A percentile compares a stretch with the other conserved stretches of the same genome.
These are phyloP conservation scores for Pseudoatta argentina DNA, from an alignment of 1,140 invertebrate genomes.

Conservation along the genomic window DNA sequence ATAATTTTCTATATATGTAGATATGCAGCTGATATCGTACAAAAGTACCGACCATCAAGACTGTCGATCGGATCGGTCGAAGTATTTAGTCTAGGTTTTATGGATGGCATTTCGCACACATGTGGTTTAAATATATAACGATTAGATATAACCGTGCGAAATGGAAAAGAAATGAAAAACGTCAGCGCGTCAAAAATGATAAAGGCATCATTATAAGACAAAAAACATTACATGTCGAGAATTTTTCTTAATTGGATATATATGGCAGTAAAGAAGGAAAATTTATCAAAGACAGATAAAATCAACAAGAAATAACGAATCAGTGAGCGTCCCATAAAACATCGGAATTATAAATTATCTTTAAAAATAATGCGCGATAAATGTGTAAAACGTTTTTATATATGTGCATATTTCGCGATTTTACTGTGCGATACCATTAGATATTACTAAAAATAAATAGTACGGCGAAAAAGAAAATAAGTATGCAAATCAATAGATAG, in stretches of 20 bases:
- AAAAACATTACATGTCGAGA: not conserved
- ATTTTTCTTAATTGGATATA: not conserved
- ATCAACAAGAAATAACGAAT: slow-evolving; percentile 3
- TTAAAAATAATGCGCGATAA: slow-evolving; percentile 25
- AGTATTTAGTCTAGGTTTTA: slow-evolving; percentile 36
- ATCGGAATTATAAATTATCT: slow-evolving; percentile 35
- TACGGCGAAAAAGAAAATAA: slow-evolving; percentile 31
- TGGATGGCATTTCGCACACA: not conserved
- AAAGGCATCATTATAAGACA: not conserved
- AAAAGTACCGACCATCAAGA: not conserved
- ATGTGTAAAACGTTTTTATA: slow-evolving; percentile 39
- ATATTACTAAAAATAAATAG: slow-evolving; percentile 55
- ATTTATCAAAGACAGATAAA: not conserved
- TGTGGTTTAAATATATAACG: slow-evolving; percentile 27
- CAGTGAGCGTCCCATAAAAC: not conserved
- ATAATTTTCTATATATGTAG: not conserved
- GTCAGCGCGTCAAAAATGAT: no score
- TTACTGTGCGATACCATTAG: slow-evolving; percentile 40
- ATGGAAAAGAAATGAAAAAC: not conserved
- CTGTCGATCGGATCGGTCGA: not conserved
- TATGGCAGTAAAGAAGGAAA: not conserved
- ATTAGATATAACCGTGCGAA: slow-evolving; percentile 17
- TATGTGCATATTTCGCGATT: slow-evolving; percentile 52
- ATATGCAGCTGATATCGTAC: not conserved
- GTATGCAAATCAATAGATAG: slow-evolving; percentile 53